Conservation (phyloP, 1,140 invertebrate species). For the Cotesia glomerata region DNA sequence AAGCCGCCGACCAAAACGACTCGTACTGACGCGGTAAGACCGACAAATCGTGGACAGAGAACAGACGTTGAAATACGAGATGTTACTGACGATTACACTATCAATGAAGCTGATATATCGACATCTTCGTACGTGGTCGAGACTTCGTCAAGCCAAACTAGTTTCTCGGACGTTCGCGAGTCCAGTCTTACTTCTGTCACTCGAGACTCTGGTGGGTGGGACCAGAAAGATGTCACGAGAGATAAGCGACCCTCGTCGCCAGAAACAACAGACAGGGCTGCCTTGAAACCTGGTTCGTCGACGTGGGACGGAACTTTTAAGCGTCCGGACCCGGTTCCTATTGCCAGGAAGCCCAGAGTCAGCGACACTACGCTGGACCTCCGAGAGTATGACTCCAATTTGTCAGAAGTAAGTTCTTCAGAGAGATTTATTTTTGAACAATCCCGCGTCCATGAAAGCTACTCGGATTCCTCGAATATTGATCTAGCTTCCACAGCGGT, state of each 20-base stretch:
- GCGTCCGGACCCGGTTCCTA: background rate
- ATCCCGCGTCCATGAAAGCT: slow-evolving; percentile 40
- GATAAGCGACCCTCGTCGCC: slow-evolving; percentile 22
- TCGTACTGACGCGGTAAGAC: background rate
- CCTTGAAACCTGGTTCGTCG: slow-evolving; percentile 26
- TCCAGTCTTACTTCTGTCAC: slow-evolving; percentile 27
- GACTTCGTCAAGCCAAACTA: slow-evolving; percentile 47
- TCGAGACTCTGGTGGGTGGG: slow-evolving; percentile 5
- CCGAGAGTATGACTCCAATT: slow-evolving; percentile 33
- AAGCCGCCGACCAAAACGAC: slow-evolving; percentile 37
- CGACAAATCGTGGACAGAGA: slow-evolving; percentile 16
- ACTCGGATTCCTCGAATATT: slow-evolving; percentile 39
- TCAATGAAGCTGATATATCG: slow-evolving; percentile 52
- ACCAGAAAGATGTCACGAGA: slow-evolving; percentile 3
- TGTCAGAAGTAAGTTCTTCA: slow-evolving; percentile 37
- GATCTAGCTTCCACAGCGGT: slow-evolving; percentile 44
- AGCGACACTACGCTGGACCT: slow-evolving; percentile 36
- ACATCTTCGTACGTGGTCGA: slow-evolving; percentile 52
- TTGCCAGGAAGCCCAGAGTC: slow-evolving; percentile 28
- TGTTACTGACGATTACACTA: slow-evolving; percentile 50
- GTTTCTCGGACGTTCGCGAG: slow-evolving; percentile 39
- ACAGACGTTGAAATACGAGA: slow-evolving; percentile 45
- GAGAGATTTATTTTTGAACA: slow-evolving; percentile 38
- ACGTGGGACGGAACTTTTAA: slow-evolving; percentile 29
- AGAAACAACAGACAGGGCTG: slow-evolving; percentile 3